These are phyloP conservation scores for Embiotoca jacksoni DNA, from an alignment of 2,113 vertebrate species.

Conservation along the genomic window DNA sequence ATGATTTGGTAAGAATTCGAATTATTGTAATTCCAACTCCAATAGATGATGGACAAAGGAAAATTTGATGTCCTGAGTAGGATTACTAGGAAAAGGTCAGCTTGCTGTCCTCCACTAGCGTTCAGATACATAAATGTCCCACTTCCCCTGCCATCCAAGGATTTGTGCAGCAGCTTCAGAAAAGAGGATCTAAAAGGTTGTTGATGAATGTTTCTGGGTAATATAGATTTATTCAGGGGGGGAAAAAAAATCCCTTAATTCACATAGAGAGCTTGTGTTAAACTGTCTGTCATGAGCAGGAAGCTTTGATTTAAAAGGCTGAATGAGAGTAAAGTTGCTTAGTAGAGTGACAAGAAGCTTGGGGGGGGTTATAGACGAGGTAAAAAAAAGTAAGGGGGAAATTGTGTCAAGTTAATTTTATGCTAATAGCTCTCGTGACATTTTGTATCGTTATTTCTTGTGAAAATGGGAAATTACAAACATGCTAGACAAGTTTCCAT, in stretches of 20 bases:
- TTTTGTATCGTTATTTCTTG: constrained; percentile 68
- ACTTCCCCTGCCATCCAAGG: not conserved
- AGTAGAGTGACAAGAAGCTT: constrained; percentile 53
- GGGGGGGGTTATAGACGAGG: constrained; percentile 26
- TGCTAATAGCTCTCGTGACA: constrained; percentile 73
- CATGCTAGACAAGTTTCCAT: constrained; percentile 56
- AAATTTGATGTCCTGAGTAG: not conserved
- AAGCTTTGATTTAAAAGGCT: constrained; percentile 7
- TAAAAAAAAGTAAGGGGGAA: constrained; percentile 8
- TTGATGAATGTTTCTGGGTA: constrained; percentile 11
- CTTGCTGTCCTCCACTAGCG: not conserved
- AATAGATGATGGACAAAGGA: too few relatives aligned
- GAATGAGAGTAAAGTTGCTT: constrained; percentile 8
- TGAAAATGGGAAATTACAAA: constrained; percentile 72
- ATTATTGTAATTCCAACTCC: too few relatives aligned
- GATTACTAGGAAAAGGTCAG: not conserved
- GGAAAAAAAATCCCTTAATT: constrained; percentile 4
- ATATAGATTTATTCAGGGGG: not conserved
- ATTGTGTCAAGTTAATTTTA: constrained; percentile 64
- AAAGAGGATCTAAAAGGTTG: not conserved
- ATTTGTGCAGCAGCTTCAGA: not conserved
- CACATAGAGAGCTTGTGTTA: constrained; percentile 30
- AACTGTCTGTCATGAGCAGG: constrained; percentile 29
- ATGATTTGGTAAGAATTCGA: too few relatives aligned
- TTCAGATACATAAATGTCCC: not conserved